Base-by-base conservation (phyloP, 2,797 vertebrate genomes). In the Argya squamiceps region DNA sequence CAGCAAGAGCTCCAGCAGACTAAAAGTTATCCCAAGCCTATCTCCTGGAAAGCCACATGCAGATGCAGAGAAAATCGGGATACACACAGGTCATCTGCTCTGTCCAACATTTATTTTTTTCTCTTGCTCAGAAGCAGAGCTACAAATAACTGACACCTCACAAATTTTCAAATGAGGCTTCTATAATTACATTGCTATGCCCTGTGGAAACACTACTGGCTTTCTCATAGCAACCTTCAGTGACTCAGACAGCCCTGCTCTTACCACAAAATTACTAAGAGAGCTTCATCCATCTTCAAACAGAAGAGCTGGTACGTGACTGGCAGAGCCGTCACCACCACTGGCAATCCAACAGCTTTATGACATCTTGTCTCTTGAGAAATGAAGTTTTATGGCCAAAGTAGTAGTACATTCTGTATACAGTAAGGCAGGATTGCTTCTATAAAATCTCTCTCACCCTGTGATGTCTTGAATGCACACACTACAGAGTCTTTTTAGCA, bases 151-250 rank as follows among this genome's bases (percentile, higher is more conserved):
- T 58, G 70, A 85, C 63, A 71, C 26, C n/a, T 83, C 46, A 87
- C 15, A 41, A 36, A 52, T 75, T 92, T 87, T 74, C 67, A 82
- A 83, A 91, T 73, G 60, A 91, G 74, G 56, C 59, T 88, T 73
- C 88, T 67, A 34, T 79, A 88, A 95, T 75, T 87, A 91, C 50
- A 23, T 34, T 34, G 44, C 46, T 77, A 36, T 64, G 68, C 53
- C 74, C 84, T 85, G 32, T 16, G 44, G 78, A 96, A 96, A 87
- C 65, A 84, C 47, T 73, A 52, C 39, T 37, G 53, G 64, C 39
- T 84, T 95, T 88, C 83, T 93, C 88, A 56, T 34, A 82, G 92
- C 77, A 93, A 83, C 71, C 53, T 87, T 46, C 75, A 92, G 24
- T 49, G 67, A 96, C 49, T 84, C 86, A 81, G 50, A 84, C 17